These are phyloP conservation scores for Mallotus villosus DNA, from an alignment of 2,797 vertebrate species.

Conservation along the genomic window DNA sequence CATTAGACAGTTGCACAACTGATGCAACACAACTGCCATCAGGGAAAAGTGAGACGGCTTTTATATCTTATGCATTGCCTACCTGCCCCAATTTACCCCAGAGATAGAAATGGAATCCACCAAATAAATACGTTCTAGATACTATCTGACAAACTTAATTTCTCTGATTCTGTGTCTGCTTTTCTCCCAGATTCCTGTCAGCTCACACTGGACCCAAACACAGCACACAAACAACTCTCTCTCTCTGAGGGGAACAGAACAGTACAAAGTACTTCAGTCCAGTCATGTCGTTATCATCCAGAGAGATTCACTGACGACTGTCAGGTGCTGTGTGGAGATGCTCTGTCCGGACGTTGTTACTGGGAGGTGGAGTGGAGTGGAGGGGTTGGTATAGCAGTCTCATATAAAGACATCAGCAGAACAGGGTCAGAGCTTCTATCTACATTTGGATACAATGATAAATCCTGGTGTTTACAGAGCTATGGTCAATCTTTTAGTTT, in stretches of 20 bases:
- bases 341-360: slow-evolving; percentile 34
- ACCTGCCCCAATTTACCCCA: not conserved
- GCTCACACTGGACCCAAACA: slow-evolving; percentile 33
- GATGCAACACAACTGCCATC: too few species aligned
- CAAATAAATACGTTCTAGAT: too few species aligned
- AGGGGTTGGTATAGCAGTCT: slow-evolving; percentile 23
- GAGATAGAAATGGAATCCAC: too few species aligned
- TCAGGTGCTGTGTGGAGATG: slow-evolving; percentile 32
- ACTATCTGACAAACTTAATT: not conserved
- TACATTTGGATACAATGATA: slow-evolving; percentile 31
- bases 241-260: slow-evolving; percentile 24
- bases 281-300: slow-evolving; percentile 25
- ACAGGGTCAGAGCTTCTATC: slow-evolving; percentile 20
- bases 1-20: too few species aligned
- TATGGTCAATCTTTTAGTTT: not conserved
- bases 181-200: slow-evolving; percentile 30
- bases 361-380: slow-evolving; percentile 38
- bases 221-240: slow-evolving; percentile 13
- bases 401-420: slow-evolving; percentile 16
- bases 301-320: slow-evolving; percentile 35
- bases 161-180: not conserved
- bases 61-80: too few species aligned
- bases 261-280: not conserved
- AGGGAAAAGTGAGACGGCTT: too few species aligned
- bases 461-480: slow-evolving; percentile 44